Evolutionary conservation across 2,113 vertebrate species (phyloP).

Genomic region (Myotis lucifugus): DNA sequence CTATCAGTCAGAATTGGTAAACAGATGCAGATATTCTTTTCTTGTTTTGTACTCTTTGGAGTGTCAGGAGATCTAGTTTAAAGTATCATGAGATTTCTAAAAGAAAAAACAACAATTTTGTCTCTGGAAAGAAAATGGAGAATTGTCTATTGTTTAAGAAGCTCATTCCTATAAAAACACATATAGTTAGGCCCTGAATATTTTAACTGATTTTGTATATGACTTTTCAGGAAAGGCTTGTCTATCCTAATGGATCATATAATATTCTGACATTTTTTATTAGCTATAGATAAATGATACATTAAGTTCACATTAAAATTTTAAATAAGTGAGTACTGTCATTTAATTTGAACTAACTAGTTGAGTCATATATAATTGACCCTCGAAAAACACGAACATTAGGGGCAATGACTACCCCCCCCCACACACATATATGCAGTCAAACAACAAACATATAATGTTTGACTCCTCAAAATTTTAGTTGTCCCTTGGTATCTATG

Average conservation of each 20-base stretch:
- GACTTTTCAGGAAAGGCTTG: background rate
- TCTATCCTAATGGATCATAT: background rate
- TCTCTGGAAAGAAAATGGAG: background rate
- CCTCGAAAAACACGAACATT: background rate
- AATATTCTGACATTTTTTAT: background rate
- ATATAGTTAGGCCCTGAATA: background rate
- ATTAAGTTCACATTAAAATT: background rate
- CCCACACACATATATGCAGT: too few species aligned
- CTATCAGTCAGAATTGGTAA: background rate
- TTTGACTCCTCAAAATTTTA: background rate
- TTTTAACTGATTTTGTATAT: conserved; percentile 20
- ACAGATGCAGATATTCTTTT: background rate
- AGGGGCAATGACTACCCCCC: background rate
- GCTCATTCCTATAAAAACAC: background rate
- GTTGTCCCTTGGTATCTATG: background rate
- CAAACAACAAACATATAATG: background rate
- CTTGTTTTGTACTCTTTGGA: background rate
- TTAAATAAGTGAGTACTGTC: background rate
- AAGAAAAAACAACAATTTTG: background rate
- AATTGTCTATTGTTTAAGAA: background rate
- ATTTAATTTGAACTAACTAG: background rate
- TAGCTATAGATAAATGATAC: background rate
- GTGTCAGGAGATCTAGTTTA: background rate
- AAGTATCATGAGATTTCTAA: background rate
- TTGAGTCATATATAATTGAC: background rate